A percentile compares a stretch with the other conserved stretches of the same genome.
Evolutionary conservation across 2,113 vertebrate species (phyloP).

Genomic region (Rhinopomastus cyanomelas): DNA sequence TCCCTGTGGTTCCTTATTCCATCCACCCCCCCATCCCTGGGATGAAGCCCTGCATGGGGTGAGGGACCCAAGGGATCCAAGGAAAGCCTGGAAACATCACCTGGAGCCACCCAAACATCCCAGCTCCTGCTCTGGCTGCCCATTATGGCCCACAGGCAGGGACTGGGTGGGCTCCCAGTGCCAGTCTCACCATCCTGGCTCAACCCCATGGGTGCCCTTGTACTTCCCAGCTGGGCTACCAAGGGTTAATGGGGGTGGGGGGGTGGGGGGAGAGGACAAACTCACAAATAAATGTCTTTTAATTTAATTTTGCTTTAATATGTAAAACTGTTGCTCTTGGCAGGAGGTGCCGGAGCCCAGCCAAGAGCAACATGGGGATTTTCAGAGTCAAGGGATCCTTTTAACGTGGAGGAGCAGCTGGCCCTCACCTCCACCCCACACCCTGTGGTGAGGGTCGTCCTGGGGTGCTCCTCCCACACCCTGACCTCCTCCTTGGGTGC

Average conservation of each 20-base stretch:
- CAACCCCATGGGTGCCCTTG: neutral
- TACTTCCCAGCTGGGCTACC: neutral
- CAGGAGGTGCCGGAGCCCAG: neutral
- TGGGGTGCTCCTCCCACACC: neutral
- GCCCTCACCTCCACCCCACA: neutral
- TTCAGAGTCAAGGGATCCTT: conserved; percentile 26
- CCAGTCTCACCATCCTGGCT: neutral
- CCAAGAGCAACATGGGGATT: conserved; percentile 43
- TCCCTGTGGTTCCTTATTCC: neutral
- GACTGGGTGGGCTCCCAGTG: rapidly evolving
- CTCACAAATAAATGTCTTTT: conserved; percentile 22
- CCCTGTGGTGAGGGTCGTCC: neutral
- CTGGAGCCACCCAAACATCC: neutral
- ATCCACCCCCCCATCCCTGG: too few species aligned
- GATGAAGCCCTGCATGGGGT: rapidly evolving
- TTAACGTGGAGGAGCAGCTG: rapidly evolving
- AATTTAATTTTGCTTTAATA: conserved; percentile 68
- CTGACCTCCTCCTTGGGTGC: neutral
- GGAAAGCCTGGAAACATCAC: neutral
- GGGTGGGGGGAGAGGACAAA: too few species aligned
- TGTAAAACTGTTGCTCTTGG: conserved; percentile 66
- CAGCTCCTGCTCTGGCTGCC: neutral
- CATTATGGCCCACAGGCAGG: neutral
- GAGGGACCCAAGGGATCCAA: neutral
- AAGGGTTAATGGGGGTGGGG: neutral